Percentiles rank a stretch among this genome's conserved stretches.
phyloP scores from a whole-genome alignment of 2,888 invertebrate species.

The Diachrysia chrysitis region DNA sequence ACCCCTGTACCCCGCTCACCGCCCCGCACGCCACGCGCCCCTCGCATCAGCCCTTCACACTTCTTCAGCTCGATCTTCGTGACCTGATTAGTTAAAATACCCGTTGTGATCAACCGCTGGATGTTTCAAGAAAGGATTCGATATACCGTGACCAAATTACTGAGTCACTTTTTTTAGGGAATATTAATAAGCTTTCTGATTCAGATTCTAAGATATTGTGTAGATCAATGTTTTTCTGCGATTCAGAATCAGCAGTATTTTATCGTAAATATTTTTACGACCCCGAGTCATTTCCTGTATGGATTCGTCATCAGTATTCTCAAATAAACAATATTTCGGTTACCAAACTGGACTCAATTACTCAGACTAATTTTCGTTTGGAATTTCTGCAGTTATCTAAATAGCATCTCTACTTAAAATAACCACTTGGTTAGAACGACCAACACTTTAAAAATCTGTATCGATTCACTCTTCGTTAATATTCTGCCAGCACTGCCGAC shows the following conservation, averaged over 20 bases:
- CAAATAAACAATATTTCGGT: slow-evolving; percentile 31
- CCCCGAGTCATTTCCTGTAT: slow-evolving; percentile 20
- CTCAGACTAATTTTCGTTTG: slow-evolving; percentile 31
- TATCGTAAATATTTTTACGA: slow-evolving; percentile 27
- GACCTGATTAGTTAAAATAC: slow-evolving; percentile 78
- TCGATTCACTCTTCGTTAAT: slow-evolving; percentile 65
- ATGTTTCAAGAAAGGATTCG: neutral
- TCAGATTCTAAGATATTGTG: neutral
- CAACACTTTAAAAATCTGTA: slow-evolving; percentile 58
- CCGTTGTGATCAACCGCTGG: slow-evolving; percentile 41
- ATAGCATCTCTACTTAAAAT: slow-evolving; percentile 37
- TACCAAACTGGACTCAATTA: slow-evolving; percentile 41
- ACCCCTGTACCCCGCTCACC: slow-evolving; percentile 74
- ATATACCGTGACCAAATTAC: neutral
- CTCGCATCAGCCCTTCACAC: slow-evolving; percentile 69
- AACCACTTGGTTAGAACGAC: slow-evolving; percentile 46
- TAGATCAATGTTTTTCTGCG: neutral
- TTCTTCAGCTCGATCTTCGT: slow-evolving; percentile 76
- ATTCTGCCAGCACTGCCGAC: slow-evolving; percentile 64
- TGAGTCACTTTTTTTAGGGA: neutral
- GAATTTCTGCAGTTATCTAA: slow-evolving; percentile 42
- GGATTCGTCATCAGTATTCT: slow-evolving; percentile 16
- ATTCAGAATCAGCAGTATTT: slow-evolving; percentile 17
- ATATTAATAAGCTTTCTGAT: neutral
- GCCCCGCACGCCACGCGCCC: slow-evolving; percentile 62